Evolutionary conservation across 2,888 invertebrate genomes (phyloP).

Genomic region (Hyppa rectilinea): DNA sequence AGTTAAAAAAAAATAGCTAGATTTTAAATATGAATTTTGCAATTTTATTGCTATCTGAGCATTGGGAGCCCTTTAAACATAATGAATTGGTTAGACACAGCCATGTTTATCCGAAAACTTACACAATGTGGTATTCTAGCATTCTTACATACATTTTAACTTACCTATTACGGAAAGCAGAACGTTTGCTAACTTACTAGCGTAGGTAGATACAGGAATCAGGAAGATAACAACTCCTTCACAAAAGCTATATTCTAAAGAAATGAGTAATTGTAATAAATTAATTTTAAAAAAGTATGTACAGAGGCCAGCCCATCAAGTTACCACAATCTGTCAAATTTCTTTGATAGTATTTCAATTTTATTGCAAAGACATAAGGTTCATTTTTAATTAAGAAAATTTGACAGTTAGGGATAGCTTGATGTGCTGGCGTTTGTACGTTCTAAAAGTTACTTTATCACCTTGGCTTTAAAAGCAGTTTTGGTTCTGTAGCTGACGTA

Average conservation of each 20-base stretch:
- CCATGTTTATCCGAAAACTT: slow-evolving; percentile 5
- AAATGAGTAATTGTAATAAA: too few relatives aligned
- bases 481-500: slow-evolving; percentile 8
- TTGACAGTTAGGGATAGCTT: too few relatives aligned
- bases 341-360: too few relatives aligned
- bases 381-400: too few relatives aligned
- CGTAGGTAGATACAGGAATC: not conserved
- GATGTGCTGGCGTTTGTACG: too few relatives aligned
- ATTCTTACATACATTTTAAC: not conserved
- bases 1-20: too few relatives aligned
- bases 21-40: too few relatives aligned
- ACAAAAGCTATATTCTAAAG: not conserved
- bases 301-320: too few relatives aligned
- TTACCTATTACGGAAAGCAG: slow-evolving; percentile 3
- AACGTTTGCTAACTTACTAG: slow-evolving; percentile 12
- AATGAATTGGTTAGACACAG: not conserved
- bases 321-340: too few relatives aligned
- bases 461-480: not conserved
- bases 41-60: too few relatives aligned
- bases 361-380: too few relatives aligned
- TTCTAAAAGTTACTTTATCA: not conserved
- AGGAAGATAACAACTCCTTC: not conserved
- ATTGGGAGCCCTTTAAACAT: not conserved
- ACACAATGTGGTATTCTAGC: not conserved
- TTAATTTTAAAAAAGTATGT: too few relatives aligned